phyloP scores from a whole-genome alignment of 1,140 invertebrate genomes.

The Ooceraea biroi region DNA sequence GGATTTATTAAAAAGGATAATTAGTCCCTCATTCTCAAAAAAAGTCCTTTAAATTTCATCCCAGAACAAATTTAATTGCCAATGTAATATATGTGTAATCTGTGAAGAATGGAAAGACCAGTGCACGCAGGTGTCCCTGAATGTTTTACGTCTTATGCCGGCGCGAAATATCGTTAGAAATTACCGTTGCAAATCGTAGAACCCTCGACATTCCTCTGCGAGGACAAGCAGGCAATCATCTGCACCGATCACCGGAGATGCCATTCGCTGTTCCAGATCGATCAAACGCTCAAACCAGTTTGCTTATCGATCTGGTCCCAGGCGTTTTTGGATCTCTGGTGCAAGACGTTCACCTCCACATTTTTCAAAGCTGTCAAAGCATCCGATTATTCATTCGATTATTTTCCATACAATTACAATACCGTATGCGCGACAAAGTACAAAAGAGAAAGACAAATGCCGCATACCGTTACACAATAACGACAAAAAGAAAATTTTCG shows the following conservation, averaged over 20 bases:
- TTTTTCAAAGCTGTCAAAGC: background rate
- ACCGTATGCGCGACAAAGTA: too few relatives aligned
- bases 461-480: too few relatives aligned
- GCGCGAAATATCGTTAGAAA: background rate
- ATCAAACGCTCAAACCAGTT: background rate
- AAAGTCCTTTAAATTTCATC: too few relatives aligned
- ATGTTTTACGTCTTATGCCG: background rate
- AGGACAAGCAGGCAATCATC: slow-evolving; percentile 27
- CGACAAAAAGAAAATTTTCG: too few relatives aligned
- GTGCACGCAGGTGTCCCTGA: background rate
- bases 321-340: background rate
- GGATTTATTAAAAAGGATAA: too few relatives aligned
- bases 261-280: slow-evolving; percentile 23
- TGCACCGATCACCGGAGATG: background rate
- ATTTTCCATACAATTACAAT: too few relatives aligned
- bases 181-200: background rate
- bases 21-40: too few relatives aligned
- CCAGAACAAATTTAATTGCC: too few relatives aligned
- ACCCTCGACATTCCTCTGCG: slow-evolving; percentile 10
- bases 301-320: background rate
- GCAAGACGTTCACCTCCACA: background rate
- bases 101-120: too few relatives aligned
- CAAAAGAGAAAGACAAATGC: too few relatives aligned
- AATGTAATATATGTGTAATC: too few relatives aligned
- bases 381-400: too few relatives aligned